Evolutionary conservation across 2,797 vertebrate genomes (phyloP).

Genomic region (Poeciliopsis paucimaculata): DNA sequence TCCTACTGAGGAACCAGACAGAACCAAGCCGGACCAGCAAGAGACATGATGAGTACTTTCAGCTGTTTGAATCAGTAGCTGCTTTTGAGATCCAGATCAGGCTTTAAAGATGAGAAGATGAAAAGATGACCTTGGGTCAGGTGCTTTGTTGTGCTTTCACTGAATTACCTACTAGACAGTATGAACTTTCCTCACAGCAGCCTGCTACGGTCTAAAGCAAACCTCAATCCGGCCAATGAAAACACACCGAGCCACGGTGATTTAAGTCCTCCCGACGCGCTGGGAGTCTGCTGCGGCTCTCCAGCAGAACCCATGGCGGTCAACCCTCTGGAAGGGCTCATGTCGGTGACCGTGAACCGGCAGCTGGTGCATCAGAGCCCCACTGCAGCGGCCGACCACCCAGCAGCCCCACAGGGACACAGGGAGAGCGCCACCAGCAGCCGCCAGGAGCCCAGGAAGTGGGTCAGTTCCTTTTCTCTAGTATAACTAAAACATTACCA

Average conservation of each 20-base stretch:
- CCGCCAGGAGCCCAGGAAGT: slow-evolving; percentile 63
- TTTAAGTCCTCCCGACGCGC: slow-evolving; percentile 6
- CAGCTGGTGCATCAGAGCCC: slow-evolving; percentile 41
- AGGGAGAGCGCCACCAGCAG: slow-evolving; percentile 37
- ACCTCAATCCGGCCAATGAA: slow-evolving; percentile 24
- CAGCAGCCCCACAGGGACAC: slow-evolving; percentile 33
- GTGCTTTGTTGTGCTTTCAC: slow-evolving; percentile 4
- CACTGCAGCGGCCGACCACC: slow-evolving; percentile 7
- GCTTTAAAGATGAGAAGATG: slow-evolving; percentile 22
- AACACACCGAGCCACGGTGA: slow-evolving; percentile 7
- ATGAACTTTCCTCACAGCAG: slow-evolving; percentile 6
- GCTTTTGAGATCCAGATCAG: slow-evolving; percentile 1
- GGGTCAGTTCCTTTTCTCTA: slow-evolving; percentile 55
- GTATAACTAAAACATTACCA: not conserved
- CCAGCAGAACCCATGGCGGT: slow-evolving; percentile 53
- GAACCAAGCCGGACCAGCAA: not conserved
- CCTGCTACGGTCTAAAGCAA: slow-evolving; percentile 15
- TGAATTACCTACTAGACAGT: slow-evolving; percentile 12
- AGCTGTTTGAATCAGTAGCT: slow-evolving; percentile 13
- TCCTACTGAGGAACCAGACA: slow-evolving; percentile 10
- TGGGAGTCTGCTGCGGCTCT: slow-evolving; percentile 8
- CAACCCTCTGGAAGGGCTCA: slow-evolving; percentile 64
- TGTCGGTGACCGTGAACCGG: slow-evolving; percentile 52
- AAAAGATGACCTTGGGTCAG: slow-evolving; percentile 29
- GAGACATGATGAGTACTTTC: slow-evolving; percentile 22